Base-by-base conservation (phyloP, 2,888 invertebrate genomes). In the Tiliacea aurago region DNA sequence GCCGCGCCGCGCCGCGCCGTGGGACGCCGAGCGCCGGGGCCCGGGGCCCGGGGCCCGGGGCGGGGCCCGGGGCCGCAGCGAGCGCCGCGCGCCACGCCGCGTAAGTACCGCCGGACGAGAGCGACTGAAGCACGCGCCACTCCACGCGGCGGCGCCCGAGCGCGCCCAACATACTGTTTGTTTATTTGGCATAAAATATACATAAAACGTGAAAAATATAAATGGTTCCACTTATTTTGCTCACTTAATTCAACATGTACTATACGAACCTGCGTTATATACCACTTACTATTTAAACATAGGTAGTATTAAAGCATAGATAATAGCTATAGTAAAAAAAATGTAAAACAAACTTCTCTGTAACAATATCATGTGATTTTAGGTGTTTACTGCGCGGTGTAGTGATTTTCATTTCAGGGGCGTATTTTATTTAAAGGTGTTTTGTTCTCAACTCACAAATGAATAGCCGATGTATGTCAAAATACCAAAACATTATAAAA, bases 71-170 rank as follows among this genome's bases (percentile, higher is more conserved):
- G 28, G 28, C 28, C 28, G 28, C 28, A 28, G 28, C 28, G 28
- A 28, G 37, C 66, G 45, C 11, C 56, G 67, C 41, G 20, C 23
- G 61, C 47, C 20, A 18, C 18, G 28, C 37, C 6, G 45, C 28
- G 47, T 63, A 28, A 63, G 63, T 63, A 63, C 62, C 61, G 67
- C 59, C n/a, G n/a, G 43, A 5, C 41, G 49, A 15, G 62, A 11
- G 62, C 43, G 62, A 23, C 43, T 45, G 62, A 13, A 62, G 63
- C 28, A 0, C 43, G 45, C 62, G 63, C 63, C 63, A 20, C 63
- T 2, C 5, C 63, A 63, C 63, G 63, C 43, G 62, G 41, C 62
- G 18, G 1, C 61, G 61, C 41, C 41, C 23, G 41, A n/a, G 61
- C 61, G 41, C n/a, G 13, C 1, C 7, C 7, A 9, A 4, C 0